These are phyloP conservation scores for Paedocypris sp. DNA, from an alignment of 2,113 vertebrate species.

Conservation along the genomic window DNA sequence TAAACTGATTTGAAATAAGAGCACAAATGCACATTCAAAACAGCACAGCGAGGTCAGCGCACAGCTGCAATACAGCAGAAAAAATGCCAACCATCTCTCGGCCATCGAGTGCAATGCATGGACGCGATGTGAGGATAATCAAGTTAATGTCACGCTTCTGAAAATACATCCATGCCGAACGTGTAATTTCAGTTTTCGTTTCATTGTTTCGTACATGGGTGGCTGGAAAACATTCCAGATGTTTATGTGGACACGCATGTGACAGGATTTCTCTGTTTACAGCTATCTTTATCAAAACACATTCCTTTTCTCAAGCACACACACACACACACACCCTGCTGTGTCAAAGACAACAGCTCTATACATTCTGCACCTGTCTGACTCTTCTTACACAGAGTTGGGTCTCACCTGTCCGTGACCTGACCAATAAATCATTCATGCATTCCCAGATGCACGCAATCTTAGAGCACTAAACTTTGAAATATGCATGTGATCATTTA, in stretches of 20 bases:
- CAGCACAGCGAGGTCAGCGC: slow-evolving; percentile 6
- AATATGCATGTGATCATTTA: not conserved
- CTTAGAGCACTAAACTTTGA: slow-evolving; percentile 4
- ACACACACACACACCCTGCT: slow-evolving; percentile 5
- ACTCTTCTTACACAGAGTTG: not conserved
- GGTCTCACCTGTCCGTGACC: slow-evolving; percentile 19
- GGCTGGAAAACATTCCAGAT: slow-evolving; percentile 7
- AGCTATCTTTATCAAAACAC: slow-evolving; percentile 22
- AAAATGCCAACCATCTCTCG: not conserved
- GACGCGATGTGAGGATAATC: slow-evolving; percentile 8
- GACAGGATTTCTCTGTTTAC: slow-evolving; percentile 14
- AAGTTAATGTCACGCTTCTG: slow-evolving; percentile 2
- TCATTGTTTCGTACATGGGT: not conserved
- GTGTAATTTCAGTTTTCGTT: slow-evolving; percentile 12
- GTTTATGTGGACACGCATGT: not conserved
- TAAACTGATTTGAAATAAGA: slow-evolving; percentile 11
- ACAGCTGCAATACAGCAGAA: slow-evolving; percentile 1
- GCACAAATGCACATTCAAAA: slow-evolving; percentile 12
- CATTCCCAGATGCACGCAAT: not conserved
- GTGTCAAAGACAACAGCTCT: slow-evolving; percentile 21
- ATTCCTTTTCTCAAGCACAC: slow-evolving; percentile 5
- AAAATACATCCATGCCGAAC: not conserved
- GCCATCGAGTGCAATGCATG: not conserved
- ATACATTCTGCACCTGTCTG: slow-evolving; percentile 19
- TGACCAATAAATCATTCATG: slow-evolving; percentile 8